phyloP scores from a whole-genome alignment of 2,113 vertebrate species.

The Ariopsis seemanni region DNA sequence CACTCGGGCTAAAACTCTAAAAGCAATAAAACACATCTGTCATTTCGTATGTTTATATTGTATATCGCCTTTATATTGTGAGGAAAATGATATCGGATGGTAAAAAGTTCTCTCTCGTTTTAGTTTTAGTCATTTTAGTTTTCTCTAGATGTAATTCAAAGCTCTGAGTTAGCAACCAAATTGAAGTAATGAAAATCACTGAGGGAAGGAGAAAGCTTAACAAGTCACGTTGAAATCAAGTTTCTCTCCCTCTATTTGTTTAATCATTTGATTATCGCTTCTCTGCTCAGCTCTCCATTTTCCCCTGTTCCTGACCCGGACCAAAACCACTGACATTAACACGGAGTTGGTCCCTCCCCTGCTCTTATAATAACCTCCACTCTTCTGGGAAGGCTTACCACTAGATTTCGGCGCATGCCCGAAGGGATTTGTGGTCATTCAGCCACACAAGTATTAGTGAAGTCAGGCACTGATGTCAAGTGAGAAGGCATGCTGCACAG shows the following conservation, averaged over 20 bases:
- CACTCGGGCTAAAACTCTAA: not conserved
- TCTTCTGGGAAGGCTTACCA: not conserved
- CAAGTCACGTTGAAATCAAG: no score
- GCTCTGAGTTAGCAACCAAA: not conserved
- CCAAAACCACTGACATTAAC: not conserved
- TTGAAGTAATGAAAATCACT: not conserved
- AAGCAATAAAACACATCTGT: not conserved
- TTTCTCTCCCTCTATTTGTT: not conserved
- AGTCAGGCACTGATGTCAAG: not conserved
- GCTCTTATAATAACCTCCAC: not conserved
- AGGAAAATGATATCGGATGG: not conserved
- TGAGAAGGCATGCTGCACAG: not conserved
- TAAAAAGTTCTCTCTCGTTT: not conserved
- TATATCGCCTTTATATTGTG: not conserved
- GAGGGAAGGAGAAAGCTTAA: not conserved
- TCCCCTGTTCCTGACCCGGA: no score
- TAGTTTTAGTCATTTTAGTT: not conserved
- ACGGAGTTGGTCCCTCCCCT: not conserved
- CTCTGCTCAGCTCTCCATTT: not conserved
- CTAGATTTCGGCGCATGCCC: not conserved
- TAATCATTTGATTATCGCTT: not conserved
- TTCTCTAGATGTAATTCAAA: not conserved
- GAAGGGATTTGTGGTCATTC: not conserved
- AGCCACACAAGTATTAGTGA: not conserved
- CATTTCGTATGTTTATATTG: not conserved